phyloP scores from a whole-genome alignment of 2,888 invertebrate species.

The Apoda limacodes region DNA sequence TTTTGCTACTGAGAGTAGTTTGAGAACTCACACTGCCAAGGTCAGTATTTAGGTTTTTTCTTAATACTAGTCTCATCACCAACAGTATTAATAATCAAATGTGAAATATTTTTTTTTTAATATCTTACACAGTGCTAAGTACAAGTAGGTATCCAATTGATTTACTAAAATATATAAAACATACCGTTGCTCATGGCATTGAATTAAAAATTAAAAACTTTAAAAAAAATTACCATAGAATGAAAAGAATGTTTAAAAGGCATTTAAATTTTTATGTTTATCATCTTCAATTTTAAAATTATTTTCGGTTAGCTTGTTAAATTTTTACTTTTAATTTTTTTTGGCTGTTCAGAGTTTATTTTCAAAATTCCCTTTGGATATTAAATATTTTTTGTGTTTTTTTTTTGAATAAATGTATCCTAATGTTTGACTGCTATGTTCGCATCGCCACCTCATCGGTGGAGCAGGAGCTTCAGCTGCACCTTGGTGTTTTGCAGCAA shows the following conservation, averaged over 20 bases:
- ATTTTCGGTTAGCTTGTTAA: slow-evolving; percentile 25
- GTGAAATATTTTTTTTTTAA: slow-evolving; percentile 5
- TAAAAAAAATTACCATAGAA: slow-evolving; percentile 10
- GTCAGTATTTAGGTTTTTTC: slow-evolving; percentile 71
- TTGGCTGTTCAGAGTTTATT: slow-evolving; percentile 18
- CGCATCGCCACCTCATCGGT: slow-evolving; percentile 51
- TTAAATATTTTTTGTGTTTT: slow-evolving; percentile 23
- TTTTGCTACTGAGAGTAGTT: slow-evolving; percentile 95
- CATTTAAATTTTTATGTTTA: too few relatives aligned
- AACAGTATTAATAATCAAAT: slow-evolving; percentile 1
- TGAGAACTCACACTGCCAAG: slow-evolving; percentile 96
- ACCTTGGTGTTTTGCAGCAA: slow-evolving; percentile 96
- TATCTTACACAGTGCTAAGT: slow-evolving; percentile 3
- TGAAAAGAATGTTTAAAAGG: too few relatives aligned
- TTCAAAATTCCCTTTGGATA: slow-evolving; percentile 37
- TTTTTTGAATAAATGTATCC: slow-evolving; percentile 40
- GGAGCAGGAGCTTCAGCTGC: slow-evolving; percentile 87
- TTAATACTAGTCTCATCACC: background rate
- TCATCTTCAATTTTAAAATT: slow-evolving; percentile 47
- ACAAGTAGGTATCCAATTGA: too few relatives aligned
- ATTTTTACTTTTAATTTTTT: background rate
- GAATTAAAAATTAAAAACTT: too few relatives aligned
- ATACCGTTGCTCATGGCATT: too few relatives aligned
- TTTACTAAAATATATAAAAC: too few relatives aligned
- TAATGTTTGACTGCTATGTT: slow-evolving; percentile 63